These are phyloP conservation scores for Catharus minimus DNA, from an alignment of 2,113 vertebrate species.

Conservation along the genomic window DNA sequence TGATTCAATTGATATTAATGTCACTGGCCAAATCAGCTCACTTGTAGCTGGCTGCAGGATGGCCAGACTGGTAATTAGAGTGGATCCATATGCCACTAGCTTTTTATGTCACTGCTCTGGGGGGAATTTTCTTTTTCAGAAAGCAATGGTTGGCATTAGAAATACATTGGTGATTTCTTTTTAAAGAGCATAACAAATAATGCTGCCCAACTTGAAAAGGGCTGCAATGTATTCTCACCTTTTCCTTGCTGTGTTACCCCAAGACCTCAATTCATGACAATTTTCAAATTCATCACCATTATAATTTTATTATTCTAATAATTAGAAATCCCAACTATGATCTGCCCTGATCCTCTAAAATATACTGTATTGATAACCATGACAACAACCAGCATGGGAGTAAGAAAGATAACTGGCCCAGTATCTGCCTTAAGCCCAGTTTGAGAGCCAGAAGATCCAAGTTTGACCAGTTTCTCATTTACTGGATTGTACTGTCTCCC, in stretches of 20 bases:
- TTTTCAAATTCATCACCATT: not conserved
- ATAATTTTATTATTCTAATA: not conserved
- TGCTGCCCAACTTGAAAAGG: not conserved
- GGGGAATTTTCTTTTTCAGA: not conserved
- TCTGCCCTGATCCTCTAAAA: not conserved
- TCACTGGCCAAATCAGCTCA: conserved; percentile 11
- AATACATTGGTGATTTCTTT: not conserved
- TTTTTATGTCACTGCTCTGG: conserved; percentile 4
- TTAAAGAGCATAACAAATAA: not conserved
- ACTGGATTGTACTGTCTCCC: not conserved
- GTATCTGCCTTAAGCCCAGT: not conserved
- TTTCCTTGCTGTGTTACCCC: not conserved
- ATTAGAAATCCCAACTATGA: not conserved
- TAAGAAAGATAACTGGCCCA: not conserved
- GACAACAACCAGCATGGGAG: not conserved
- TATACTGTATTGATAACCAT: not conserved
- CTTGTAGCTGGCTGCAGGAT: conserved; percentile 9
- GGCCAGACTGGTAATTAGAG: conserved; percentile 35
- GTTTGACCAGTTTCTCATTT: not conserved
- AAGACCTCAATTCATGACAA: not conserved
- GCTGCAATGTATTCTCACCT: not conserved
- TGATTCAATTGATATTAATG: conserved; percentile 23
- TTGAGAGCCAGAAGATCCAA: not conserved
- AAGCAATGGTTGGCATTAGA: not conserved
- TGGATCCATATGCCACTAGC: conserved; percentile 31